Evolutionary conservation across 2,797 vertebrate genomes (phyloP).

Genomic region (Catamblyrhynchus diadema): DNA sequence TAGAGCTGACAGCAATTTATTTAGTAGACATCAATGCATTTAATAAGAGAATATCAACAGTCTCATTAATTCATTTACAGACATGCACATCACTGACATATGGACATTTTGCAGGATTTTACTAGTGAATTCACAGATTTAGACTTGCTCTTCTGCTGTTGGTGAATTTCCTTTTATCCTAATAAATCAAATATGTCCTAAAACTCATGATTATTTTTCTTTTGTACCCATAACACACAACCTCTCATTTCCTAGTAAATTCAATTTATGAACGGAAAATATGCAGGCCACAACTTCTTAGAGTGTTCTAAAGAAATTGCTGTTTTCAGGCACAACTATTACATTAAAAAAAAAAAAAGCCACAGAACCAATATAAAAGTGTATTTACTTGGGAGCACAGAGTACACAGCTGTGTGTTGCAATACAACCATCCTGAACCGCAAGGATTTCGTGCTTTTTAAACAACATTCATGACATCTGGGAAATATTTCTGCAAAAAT

Average conservation of each 20-base stretch:
- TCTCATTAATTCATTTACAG: not conserved
- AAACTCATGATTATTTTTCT: not conserved
- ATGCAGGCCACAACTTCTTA: not conserved
- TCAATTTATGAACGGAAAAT: not conserved
- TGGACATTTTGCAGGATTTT: not conserved
- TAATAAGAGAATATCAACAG: not conserved
- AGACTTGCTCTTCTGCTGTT: not conserved
- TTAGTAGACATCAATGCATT: not conserved
- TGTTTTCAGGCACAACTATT: not conserved
- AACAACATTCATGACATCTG: slow-evolving; percentile 2
- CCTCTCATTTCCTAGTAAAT: not conserved
- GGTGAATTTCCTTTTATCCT: not conserved
- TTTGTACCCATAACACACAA: not conserved
- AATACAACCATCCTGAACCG: not conserved
- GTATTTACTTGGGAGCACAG: not conserved
- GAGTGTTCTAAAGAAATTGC: not conserved
- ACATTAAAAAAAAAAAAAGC: not conserved
- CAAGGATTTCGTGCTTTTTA: not conserved
- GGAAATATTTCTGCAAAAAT: not conserved
- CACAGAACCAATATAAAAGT: not conserved
- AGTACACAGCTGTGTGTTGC: not conserved
- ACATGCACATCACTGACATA: rapidly evolving
- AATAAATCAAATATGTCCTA: not conserved
- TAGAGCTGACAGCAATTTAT: not conserved
- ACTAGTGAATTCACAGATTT: not conserved